Conservation (phyloP, 2,797 vertebrate genomes). For the Esox masquinongy region DNA sequence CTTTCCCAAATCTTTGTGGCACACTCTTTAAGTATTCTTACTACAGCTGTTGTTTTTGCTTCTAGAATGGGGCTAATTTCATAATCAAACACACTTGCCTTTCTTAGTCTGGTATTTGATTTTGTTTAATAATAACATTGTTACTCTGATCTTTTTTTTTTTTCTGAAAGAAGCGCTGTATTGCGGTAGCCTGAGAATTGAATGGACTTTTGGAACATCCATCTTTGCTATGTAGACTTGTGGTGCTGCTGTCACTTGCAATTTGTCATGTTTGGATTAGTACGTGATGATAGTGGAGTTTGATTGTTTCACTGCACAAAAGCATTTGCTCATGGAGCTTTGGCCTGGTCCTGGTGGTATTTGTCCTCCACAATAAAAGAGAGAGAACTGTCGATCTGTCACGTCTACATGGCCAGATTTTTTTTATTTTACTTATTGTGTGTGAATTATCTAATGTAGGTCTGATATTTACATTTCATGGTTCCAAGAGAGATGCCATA, state of each 20-base stretch:
- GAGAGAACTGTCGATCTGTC: no score
- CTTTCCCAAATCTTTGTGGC: slow-evolving; percentile 30
- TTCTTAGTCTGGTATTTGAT: slow-evolving; percentile 33
- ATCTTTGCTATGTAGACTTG: slow-evolving; percentile 63
- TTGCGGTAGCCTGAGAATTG: slow-evolving; percentile 45
- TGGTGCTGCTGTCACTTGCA: slow-evolving; percentile 63
- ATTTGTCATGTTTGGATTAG: slow-evolving; percentile 68
- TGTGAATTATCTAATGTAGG: no score
- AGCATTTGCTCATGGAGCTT: background rate
- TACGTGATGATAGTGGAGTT: slow-evolving; percentile 64
- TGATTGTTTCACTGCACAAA: slow-evolving; percentile 59
- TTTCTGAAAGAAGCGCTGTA: slow-evolving; percentile 57
- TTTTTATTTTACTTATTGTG: no score
- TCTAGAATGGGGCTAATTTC: background rate
- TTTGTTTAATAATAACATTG: slow-evolving; percentile 45
- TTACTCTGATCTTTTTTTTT: slow-evolving; percentile 61
- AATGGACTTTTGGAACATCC: slow-evolving; percentile 65
- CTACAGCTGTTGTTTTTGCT: background rate
- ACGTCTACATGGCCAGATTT: no score
- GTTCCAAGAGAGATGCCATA: no score
- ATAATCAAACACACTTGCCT: background rate
- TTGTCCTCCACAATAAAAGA: no score
- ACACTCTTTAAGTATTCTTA: slow-evolving; percentile 16
- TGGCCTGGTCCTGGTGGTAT: background rate
- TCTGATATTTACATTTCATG: no score